phyloP scores from a whole-genome alignment of 2,888 invertebrate species.

The Acrocyrtus sp. region DNA sequence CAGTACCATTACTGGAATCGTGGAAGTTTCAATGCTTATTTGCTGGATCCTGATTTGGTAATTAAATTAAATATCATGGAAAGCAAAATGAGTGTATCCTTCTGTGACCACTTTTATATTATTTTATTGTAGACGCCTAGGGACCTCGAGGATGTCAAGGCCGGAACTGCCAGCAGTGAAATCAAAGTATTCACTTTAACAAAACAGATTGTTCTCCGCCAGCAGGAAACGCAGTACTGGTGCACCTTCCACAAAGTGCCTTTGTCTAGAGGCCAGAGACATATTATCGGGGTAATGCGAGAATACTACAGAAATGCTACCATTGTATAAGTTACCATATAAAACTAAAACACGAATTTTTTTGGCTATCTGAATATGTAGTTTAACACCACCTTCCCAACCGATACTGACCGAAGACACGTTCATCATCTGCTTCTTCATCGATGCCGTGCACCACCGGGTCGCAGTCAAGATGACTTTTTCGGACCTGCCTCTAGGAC shows the following conservation, averaged over 20 bases:
- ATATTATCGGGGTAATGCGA: no score
- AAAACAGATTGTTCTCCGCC: not conserved
- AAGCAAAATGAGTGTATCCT: no score
- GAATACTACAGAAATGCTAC: no score
- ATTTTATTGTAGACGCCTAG: no score
- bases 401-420: not conserved
- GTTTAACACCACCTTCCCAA: not conserved
- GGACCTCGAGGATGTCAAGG: not conserved
- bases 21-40: not conserved
- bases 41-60: slow-evolving; percentile 11
- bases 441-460: not conserved
- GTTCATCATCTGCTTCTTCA: not conserved
- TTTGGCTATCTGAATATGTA: not conserved
- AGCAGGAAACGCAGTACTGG: not conserved
- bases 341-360: not conserved
- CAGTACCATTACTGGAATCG: slow-evolving; percentile 12
- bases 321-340: not conserved
- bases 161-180: not conserved
- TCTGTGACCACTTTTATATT: no score
- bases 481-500: not conserved
- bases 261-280: not conserved
- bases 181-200: not conserved
- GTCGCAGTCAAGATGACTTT: not conserved
- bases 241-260: slow-evolving; percentile 4
- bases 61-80: no score